Conservation (phyloP, 2,113 vertebrate genomes). For the Otolemur garnettii region DNA sequence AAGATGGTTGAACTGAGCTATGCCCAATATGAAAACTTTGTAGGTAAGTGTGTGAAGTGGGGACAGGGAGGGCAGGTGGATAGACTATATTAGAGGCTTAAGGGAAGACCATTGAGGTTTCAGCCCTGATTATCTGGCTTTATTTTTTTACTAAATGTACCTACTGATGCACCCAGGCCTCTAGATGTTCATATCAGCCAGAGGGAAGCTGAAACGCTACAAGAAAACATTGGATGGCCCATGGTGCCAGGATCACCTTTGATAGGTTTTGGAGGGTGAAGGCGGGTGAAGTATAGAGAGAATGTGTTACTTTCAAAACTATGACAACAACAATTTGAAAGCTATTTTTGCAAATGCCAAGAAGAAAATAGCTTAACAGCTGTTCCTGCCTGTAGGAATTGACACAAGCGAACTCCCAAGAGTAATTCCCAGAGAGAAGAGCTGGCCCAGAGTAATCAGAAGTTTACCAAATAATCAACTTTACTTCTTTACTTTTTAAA, state of each 20-base stretch:
- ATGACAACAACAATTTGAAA: constrained; percentile 47
- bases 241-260: background rate
- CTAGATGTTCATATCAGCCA: background rate
- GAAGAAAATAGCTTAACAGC: constrained; percentile 60
- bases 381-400: constrained; percentile 37
- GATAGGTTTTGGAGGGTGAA: background rate
- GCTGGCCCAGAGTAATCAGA: background rate
- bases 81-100: background rate
- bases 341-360: constrained; percentile 71
- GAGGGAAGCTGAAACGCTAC: background rate
- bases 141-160: background rate
- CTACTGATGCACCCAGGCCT: background rate
- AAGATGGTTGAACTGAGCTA: background rate
- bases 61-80: background rate
- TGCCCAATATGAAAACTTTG: background rate
- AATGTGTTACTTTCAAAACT: constrained; percentile 40
- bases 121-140: background rate
- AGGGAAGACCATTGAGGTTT: background rate
- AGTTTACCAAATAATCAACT: constrained; percentile 50
- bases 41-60: background rate
- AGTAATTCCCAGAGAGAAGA: constrained; percentile 25
- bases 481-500: constrained; percentile 56
- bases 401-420: constrained; percentile 38
- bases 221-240: background rate
- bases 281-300: background rate